Evolutionary conservation across 2,888 invertebrate species (phyloP).

Genomic region (Catocala sponsa): DNA sequence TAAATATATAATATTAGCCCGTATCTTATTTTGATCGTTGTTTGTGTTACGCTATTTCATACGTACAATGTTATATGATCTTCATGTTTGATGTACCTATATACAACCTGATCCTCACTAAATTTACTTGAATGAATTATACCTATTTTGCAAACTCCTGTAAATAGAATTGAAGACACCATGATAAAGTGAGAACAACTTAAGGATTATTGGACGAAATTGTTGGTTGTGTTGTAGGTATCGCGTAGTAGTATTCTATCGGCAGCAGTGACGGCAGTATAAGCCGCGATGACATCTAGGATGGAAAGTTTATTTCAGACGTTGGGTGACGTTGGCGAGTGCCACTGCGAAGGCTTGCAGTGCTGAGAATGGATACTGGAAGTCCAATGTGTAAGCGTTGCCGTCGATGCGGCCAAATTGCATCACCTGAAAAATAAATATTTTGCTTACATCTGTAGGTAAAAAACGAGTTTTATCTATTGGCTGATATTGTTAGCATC

Average conservation of each 20-base stretch:
- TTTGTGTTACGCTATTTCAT: too few species aligned
- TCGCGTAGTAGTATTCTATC: constrained; percentile 14
- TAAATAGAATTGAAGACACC: too few species aligned
- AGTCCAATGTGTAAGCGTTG: constrained; percentile 99
- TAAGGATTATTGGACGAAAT: too few species aligned
- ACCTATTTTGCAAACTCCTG: too few species aligned
- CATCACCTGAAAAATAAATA: constrained; percentile 93
- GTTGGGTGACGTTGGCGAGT: constrained; percentile 97
- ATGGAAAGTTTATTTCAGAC: constrained; percentile 91
- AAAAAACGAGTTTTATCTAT: neutral
- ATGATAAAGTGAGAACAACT: too few species aligned
- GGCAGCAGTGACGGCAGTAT: constrained; percentile 34
- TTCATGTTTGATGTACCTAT: too few species aligned
- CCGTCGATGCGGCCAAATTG: constrained; percentile 99
- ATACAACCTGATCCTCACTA: too few species aligned
- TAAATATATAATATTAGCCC: too few species aligned
- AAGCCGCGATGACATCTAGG: constrained; percentile 51
- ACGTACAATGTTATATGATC: too few species aligned
- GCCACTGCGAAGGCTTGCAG: constrained; percentile 99
- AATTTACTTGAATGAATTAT: too few species aligned
- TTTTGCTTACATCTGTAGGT: neutral
- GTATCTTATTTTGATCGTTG: too few species aligned
- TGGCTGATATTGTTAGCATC: neutral
- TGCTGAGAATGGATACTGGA: constrained; percentile 99
- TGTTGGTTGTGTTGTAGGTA: neutral